Conservation (phyloP, 2,888 invertebrate species). For the Tuberolachnus salignus region DNA sequence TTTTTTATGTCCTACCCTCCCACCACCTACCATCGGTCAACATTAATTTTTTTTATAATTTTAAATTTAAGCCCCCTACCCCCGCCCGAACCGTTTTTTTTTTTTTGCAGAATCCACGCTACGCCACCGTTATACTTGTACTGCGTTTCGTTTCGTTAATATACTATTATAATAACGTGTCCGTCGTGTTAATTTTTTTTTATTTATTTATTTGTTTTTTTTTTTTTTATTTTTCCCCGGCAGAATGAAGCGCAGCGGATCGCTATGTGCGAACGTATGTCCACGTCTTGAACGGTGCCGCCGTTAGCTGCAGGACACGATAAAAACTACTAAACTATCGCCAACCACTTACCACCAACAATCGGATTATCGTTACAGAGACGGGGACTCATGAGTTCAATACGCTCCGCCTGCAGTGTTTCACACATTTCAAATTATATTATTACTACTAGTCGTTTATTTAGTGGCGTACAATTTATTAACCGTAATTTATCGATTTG, state of each 20-base stretch:
- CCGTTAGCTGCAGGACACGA: not conserved
- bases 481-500: not conserved
- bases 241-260: slow-evolving; percentile 52
- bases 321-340: not conserved
- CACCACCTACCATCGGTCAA: too few species aligned
- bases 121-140: too few species aligned
- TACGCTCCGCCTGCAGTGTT: not conserved
- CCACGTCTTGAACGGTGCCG: slow-evolving; percentile 45
- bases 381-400: not conserved
- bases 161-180: too few species aligned
- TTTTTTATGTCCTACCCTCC: too few species aligned
- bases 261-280: slow-evolving; percentile 53
- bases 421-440: slow-evolving; percentile 18
- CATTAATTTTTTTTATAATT: too few species aligned
- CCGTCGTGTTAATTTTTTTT: not conserved
- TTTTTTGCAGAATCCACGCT: too few species aligned
- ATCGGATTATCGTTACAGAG: too few species aligned
- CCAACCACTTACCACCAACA: slow-evolving; percentile 1
- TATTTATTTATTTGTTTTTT: too few species aligned
- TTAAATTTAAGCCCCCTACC: too few species aligned
- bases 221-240: slow-evolving; percentile 6
- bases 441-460: not conserved
- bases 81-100: too few species aligned
- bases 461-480: too few species aligned
- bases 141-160: not conserved